Base-by-base conservation (phyloP, 2,888 invertebrate species). In the Cybosia mesomella region DNA sequence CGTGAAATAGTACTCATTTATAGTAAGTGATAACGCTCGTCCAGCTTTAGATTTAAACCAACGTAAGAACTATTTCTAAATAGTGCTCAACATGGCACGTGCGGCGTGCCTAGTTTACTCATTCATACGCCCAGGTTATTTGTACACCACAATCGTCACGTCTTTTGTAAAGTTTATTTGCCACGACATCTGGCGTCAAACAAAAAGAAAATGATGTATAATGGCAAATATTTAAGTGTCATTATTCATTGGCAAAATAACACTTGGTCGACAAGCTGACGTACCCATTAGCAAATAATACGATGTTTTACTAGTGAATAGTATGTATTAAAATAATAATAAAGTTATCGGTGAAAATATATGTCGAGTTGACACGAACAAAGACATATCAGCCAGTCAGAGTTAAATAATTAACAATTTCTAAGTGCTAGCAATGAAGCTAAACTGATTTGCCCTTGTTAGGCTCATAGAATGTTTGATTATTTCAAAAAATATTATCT, bases 91-190 rank as follows among this genome's bases (percentile, higher is more conserved):
- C 32, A 22, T 34, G 68, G 70, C 76, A 75, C 49, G 49, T 55
- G 55, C 55, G 55, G 55, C 75, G 80, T 77, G 74, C 70, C 66
- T 34, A 69, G 64, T 49, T 58, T 65, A 24, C 57, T 64, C 69
- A 81, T 76, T 83, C 73, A 81, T 67, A 73, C 74, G 59, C 15
- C 65, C 66, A 69, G 68, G 68, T 66, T 78, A 73, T 77, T 79
- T 79, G 72, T 54, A 73, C 61, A 71, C 54, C 58, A 66, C 62
- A 69, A 77, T 76, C 79, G 81, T 83, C 78, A 81, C 77, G 72
- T 80, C 77, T 80, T 80, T 73, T 75, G 77, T 81, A 67, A 70
- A 73, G 67, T 75, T 72, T 78, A 73, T 75, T 78, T 78, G 74
- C 63, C 64, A 69, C n/a, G 60, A 66, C 67, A 68, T 58, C 63